Evolutionary conservation across 1,140 invertebrate genomes (phyloP).

Genomic region (Drosophila bocki): DNA sequence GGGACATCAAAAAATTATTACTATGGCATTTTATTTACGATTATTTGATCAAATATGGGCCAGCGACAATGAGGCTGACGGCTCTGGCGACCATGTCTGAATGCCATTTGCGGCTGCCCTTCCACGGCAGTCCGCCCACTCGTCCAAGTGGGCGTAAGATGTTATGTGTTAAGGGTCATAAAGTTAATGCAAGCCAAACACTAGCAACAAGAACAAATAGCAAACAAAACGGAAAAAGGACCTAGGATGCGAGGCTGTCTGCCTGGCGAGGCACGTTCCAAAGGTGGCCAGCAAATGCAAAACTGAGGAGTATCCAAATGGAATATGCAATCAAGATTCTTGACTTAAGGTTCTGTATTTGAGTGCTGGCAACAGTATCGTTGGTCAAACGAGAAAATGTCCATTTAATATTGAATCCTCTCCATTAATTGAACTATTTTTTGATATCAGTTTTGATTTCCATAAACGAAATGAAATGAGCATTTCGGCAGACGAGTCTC

Average conservation of each 20-base stretch:
- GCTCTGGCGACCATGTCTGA: slow-evolving; percentile 31
- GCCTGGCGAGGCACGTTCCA: slow-evolving; percentile 28
- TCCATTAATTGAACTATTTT: slow-evolving; percentile 6
- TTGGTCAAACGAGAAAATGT: background rate
- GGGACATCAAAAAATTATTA: slow-evolving; percentile 78
- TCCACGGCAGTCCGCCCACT: background rate
- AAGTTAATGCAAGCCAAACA: slow-evolving; percentile 78
- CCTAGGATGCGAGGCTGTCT: slow-evolving; percentile 11
- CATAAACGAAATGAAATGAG: slow-evolving; percentile 21
- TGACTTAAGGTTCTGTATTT: background rate
- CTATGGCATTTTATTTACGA: slow-evolving; percentile 78
- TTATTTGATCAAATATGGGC: slow-evolving; percentile 75
- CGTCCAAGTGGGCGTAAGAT: slow-evolving; percentile 54
- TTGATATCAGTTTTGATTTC: slow-evolving; percentile 1
- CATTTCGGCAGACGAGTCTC: background rate
- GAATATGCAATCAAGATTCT: slow-evolving; percentile 13
- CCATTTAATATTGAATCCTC: background rate
- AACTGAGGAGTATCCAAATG: slow-evolving; percentile 31
- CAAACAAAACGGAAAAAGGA: slow-evolving; percentile 42
- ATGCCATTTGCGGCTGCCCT: slow-evolving; percentile 43
- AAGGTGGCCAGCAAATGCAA: slow-evolving; percentile 43
- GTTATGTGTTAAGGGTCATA: slow-evolving; percentile 71
- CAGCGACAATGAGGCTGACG: slow-evolving; percentile 30
- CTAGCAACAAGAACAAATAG: slow-evolving; percentile 45
- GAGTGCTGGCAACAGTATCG: background rate